Conservation (phyloP, 2,113 vertebrate species). For the Lampris megalopsis region DNA sequence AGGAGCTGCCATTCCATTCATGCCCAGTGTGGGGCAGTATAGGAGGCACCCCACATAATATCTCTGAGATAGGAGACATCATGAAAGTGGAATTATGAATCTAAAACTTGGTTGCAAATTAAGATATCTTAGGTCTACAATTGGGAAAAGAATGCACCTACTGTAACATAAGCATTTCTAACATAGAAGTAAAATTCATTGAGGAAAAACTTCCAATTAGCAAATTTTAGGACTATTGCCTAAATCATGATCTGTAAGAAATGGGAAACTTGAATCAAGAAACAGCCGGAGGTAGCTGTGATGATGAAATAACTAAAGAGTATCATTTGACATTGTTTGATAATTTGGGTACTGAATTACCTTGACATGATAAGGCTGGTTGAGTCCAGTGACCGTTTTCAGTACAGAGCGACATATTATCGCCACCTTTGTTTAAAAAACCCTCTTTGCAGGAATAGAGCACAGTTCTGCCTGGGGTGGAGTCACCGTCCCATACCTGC, state of each 20-base stretch:
- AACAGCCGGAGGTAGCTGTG: no score
- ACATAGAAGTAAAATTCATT: not conserved
- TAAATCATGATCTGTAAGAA: not conserved
- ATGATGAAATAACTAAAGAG: not conserved
- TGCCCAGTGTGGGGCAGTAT: constrained; percentile 76
- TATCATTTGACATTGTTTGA: not conserved
- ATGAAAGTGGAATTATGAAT: constrained; percentile 3
- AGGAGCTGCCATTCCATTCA: constrained; percentile 80
- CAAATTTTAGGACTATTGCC: not conserved
- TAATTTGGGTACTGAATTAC: constrained; percentile 49
- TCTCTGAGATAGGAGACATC: constrained; percentile 72
- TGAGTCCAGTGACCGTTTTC: constrained; percentile 68
- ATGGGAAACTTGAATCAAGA: no score
- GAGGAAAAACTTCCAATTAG: no score
- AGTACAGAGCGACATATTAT: constrained; percentile 54
- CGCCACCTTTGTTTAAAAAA: constrained; percentile 65
- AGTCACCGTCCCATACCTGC: constrained; percentile 53
- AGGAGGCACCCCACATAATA: constrained; percentile 81
- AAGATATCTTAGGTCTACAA: not conserved
- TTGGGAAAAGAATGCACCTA: no score
- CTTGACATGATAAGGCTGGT: constrained; percentile 66
- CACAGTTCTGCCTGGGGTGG: constrained; percentile 58
- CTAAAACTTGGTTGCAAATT: no score
- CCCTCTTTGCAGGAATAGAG: constrained; percentile 71
- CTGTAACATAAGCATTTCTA: not conserved